Evolutionary conservation across 2,113 vertebrate species (phyloP).

Genomic region (crab-eating macaque (Macaca fascicularis)): DNA sequence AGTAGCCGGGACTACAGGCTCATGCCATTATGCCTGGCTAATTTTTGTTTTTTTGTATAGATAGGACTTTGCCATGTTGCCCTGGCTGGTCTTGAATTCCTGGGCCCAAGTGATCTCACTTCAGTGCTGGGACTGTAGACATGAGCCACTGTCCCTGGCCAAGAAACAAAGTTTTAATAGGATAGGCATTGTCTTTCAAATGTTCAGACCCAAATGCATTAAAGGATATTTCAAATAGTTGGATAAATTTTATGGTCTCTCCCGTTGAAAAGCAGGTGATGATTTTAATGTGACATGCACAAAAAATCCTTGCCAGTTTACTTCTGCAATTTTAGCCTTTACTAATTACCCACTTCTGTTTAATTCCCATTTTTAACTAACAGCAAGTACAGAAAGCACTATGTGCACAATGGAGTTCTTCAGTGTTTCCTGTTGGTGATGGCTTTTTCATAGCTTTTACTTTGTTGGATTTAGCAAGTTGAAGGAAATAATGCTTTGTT

Average conservation of each 20-base stretch:
- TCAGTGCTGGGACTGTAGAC: too few relatives aligned
- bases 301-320: conserved; percentile 68
- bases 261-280: neutral
- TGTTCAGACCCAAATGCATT: neutral
- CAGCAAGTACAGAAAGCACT: neutral
- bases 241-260: neutral
- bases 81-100: too few relatives aligned
- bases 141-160: too few relatives aligned
- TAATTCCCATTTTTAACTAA: conserved; percentile 54
- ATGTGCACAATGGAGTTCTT: neutral
- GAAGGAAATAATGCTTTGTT: neutral
- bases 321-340: conserved; percentile 43
- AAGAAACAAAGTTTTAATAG: neutral
- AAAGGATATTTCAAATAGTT: neutral
- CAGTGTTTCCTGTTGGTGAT: neutral
- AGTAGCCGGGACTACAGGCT: too few relatives aligned
- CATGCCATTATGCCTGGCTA: too few relatives aligned
- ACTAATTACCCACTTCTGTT: conserved; percentile 55
- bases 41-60: too few relatives aligned
- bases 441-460: neutral
- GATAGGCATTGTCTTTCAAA: neutral
- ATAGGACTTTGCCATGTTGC: too few relatives aligned
- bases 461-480: neutral
- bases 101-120: too few relatives aligned
- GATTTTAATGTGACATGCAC: conserved; percentile 63